Conservation (phyloP, 1,140 invertebrate species). For the Saccostrea cuccullata region DNA sequence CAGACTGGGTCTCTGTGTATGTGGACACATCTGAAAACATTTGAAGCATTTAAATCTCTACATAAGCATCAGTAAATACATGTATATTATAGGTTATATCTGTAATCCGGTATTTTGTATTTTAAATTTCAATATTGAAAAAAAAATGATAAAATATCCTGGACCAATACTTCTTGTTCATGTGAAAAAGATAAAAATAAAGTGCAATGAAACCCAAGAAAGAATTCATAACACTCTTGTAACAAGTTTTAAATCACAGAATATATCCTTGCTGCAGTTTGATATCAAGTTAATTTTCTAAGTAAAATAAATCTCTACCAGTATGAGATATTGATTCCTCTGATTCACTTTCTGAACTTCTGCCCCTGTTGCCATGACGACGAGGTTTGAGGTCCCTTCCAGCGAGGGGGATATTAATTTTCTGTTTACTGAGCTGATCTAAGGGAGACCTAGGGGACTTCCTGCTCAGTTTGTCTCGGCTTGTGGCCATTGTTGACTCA, state of each 20-base stretch:
- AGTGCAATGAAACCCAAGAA: no score
- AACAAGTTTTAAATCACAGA: neutral
- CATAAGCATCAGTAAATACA: no score
- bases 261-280: neutral
- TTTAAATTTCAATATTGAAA: no score
- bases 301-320: slow-evolving; percentile 54
- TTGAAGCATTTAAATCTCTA: no score
- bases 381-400: slow-evolving; percentile 52
- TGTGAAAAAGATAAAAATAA: no score
- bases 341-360: slow-evolving; percentile 80
- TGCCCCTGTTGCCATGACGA: slow-evolving; percentile 56
- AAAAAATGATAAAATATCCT: no score
- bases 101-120: no score
- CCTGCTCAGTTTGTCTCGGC: slow-evolving; percentile 60
- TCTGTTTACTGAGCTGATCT: slow-evolving; percentile 53
- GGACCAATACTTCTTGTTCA: no score
- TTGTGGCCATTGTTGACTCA: slow-evolving; percentile 52
- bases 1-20: slow-evolving; percentile 80
- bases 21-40: slow-evolving; percentile 46
- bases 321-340: slow-evolving; percentile 81
- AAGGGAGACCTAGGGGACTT: slow-evolving; percentile 65
- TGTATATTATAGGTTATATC: no score
- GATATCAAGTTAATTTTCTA: no score
- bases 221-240: no score
- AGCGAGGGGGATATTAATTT: slow-evolving; percentile 43